Conservation (phyloP, 2,797 vertebrate genomes). For the Enteromius radiatus region DNA sequence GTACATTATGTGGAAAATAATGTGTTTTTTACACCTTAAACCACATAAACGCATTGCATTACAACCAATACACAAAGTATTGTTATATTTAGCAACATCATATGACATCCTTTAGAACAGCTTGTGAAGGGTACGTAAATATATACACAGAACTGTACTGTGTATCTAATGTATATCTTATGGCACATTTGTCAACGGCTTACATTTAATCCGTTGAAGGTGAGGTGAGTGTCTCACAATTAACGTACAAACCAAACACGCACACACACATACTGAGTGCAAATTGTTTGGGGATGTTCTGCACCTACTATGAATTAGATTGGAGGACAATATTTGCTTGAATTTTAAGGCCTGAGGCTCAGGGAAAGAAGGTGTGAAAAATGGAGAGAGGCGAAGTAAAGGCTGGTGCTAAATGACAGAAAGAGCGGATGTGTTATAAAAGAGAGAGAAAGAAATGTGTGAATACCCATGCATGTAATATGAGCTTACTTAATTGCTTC, state of each 20-base stretch:
- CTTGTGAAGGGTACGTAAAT: not conserved
- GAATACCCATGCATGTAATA: slow-evolving; percentile 48
- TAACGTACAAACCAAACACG: slow-evolving; percentile 20
- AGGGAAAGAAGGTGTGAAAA: slow-evolving; percentile 56
- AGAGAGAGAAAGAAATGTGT: slow-evolving; percentile 38
- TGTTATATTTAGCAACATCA: too few relatives aligned
- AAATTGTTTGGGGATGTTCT: slow-evolving; percentile 63
- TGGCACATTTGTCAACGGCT: slow-evolving; percentile 5
- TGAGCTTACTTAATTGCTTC: slow-evolving; percentile 44
- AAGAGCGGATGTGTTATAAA: slow-evolving; percentile 48
- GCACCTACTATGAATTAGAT: slow-evolving; percentile 33
- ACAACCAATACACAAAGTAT: too few relatives aligned
- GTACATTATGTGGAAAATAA: too few relatives aligned
- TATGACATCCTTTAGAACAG: not conserved
- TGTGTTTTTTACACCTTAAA: too few relatives aligned
- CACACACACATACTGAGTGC: slow-evolving; percentile 43
- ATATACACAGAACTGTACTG: not conserved
- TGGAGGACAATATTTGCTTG: slow-evolving; percentile 43
- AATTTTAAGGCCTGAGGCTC: slow-evolving; percentile 45
- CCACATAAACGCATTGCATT: too few relatives aligned
- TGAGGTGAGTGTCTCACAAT: slow-evolving; percentile 50
- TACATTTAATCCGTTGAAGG: slow-evolving; percentile 47
- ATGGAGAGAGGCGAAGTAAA: slow-evolving; percentile 34
- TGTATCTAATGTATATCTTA: not conserved
- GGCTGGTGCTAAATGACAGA: slow-evolving; percentile 51